Evolutionary conservation across 1,140 invertebrate species (phyloP), one percentile per base, ranked within the genome.

Genomic region (Dinoponera quadriceps): DNA sequence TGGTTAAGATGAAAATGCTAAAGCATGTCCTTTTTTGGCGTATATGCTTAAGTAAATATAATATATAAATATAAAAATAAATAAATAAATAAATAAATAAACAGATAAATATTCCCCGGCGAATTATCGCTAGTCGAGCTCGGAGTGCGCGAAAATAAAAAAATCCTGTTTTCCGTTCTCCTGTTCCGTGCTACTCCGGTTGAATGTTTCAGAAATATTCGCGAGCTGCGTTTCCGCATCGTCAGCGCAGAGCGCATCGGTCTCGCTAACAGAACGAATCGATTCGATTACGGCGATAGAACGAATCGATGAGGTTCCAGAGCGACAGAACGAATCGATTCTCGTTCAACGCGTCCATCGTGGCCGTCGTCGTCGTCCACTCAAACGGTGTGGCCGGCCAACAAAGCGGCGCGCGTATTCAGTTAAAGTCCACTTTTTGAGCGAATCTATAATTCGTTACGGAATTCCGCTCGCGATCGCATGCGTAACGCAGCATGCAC

Each of bases 301-400:
- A 72, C 22, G 13, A 54, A 78, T 78, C 20, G 62, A 69, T 69
- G 68, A 44, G 38, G 38, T 44, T 7, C 38, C 38, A n/a, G 55
- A 57, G 55, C 55, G n/a, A 57, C 5, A 57, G 25, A 57, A n/a
- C 55, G 55, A 57, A 57, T 20, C 11, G 16, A 16, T 55, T 38
- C 20, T 77, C 38, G 20, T 20, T 25, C 20, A 49, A 20, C 2
- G 16, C n/a, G 3, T 16, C 16, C 22, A 65, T 57, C 22, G 49
- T 59, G 33, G 27, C 16, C 48, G 20, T 22, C n/a, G 11, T 27
- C 51, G 14, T 29, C 57, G 29, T 54, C 22, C 55, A 25, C 44
- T 51, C 73, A 9, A n/a, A 9, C 54, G 18, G 33, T 44, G 38
- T 22, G 20, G 13, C 22, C 38, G 44, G 18, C 20, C 38, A 44